Base-by-base conservation (phyloP, 2,888 invertebrate species). In the Melangyna quadrimaculata region DNA sequence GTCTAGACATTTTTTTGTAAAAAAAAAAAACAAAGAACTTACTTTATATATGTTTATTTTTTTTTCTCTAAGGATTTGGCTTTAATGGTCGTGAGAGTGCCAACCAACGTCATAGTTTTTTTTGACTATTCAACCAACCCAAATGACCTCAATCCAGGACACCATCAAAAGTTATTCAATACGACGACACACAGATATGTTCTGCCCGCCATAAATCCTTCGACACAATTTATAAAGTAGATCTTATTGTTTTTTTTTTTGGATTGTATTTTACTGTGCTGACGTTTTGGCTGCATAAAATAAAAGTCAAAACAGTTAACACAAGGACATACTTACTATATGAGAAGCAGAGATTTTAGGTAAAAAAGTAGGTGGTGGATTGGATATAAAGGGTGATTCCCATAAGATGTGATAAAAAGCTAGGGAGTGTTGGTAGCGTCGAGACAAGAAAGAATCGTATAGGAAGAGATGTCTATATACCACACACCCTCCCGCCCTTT, bases 121-220 rank as follows among this genome's bases (percentile, higher is more conserved):
- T 59, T 83, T n/a, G n/a, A 32, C n/a, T 63, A 78, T 73, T 73
- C 65, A 74, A 84, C 75, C 79, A 71, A 45, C 79, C 27, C 27
- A 61, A 71, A 75, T 84, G 83, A 84, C 83, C 83, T 75, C 65
- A 59, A 84, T 79, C 53, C 43, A 32, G 69, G 67, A 29, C 65
- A 63, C 37, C 74, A 63, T 29, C 74, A 69, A 78, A 55, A 17
- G 37, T 69, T 73, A 74, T 83, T 57, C 57, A 70, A 83, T 70
- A 45, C 65, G 55, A 72, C 32, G 61, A 32, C 32, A 43, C 72
- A 77, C 72, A 81, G 84, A 80, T 67, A 75, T 79, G 74, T n/a
- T n/a, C n/a, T 80, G 72, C 75, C 55, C 75, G 69, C 80, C 75
- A 84, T 80, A 80, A 86, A 80, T 86, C 80, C 73, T 77, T 73